Conservation (phyloP, 2,888 invertebrate species). For the Himalopsyche japonica region DNA sequence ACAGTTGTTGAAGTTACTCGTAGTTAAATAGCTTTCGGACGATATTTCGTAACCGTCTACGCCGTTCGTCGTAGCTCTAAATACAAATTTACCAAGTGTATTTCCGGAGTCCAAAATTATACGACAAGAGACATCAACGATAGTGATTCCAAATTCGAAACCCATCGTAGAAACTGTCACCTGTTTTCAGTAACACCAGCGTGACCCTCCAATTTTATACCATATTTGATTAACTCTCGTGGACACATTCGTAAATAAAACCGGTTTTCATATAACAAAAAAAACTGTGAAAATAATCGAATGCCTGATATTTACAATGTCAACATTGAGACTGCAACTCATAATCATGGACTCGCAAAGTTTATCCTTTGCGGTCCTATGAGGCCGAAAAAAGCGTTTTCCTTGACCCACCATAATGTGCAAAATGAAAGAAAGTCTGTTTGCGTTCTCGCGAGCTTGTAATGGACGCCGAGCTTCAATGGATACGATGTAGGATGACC, state of each 20-base stretch:
- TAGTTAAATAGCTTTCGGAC: no score
- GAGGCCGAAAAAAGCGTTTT: conserved; percentile 17
- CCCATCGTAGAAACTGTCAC: background rate
- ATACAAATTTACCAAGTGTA: no score
- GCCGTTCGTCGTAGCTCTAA: no score
- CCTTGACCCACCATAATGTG: conserved; percentile 33
- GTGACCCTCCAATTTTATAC: background rate
- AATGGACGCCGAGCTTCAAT: background rate
- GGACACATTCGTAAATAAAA: background rate
- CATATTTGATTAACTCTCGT: background rate
- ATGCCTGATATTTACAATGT: background rate
- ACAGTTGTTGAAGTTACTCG: no score
- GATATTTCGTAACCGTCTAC: no score
- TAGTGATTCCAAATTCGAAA: background rate
- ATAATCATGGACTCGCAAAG: background rate
- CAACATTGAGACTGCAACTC: background rate
- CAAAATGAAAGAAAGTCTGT: conserved; percentile 35
- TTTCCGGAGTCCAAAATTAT: background rate
- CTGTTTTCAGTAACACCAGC: background rate
- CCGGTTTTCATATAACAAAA: background rate
- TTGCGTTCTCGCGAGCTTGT: background rate
- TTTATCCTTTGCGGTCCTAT: background rate
- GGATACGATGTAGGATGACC: background rate
- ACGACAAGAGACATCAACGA: background rate
- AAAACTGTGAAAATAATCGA: background rate